Percentiles rank a stretch among this genome's conserved stretches.
Evolutionary conservation across 2,888 invertebrate genomes (phyloP).

Genomic region (Diaphora mendica): DNA sequence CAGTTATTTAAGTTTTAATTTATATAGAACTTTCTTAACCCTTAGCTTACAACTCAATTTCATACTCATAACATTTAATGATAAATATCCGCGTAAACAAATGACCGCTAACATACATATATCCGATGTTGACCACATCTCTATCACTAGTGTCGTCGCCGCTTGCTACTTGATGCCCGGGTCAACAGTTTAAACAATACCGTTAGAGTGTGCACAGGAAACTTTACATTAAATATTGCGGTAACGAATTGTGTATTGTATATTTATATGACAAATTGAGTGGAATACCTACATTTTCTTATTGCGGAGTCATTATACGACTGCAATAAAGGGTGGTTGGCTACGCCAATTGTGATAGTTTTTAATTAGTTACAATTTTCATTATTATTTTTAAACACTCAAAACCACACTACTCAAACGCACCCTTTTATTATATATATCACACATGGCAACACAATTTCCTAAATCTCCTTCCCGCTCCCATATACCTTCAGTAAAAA

Average conservation of each 20-base stretch:
- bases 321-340: no score
- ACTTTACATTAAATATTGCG: constrained; percentile 47
- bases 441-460: no score
- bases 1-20: no score
- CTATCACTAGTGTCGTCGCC: constrained; percentile 45
- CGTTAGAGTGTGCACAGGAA: constrained; percentile 46
- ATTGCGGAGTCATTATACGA: not conserved
- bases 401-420: no score
- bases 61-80: not conserved
- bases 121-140: constrained; percentile 14
- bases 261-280: constrained; percentile 36
- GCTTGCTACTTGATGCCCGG: constrained; percentile 53
- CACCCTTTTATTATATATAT: no score
- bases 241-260: constrained; percentile 31
- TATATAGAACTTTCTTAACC: no score
- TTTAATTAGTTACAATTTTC: no score
- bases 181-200: constrained; percentile 56
- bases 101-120: not conserved
- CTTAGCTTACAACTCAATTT: no score
- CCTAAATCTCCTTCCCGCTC: no score
- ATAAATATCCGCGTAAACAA: not conserved
- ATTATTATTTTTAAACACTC: no score
- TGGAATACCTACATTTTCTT: not conserved
- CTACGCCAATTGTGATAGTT: no score
- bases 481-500: no score